Conservation (phyloP, 2,888 invertebrate species). For the Drosophila austrosaltans region DNA sequence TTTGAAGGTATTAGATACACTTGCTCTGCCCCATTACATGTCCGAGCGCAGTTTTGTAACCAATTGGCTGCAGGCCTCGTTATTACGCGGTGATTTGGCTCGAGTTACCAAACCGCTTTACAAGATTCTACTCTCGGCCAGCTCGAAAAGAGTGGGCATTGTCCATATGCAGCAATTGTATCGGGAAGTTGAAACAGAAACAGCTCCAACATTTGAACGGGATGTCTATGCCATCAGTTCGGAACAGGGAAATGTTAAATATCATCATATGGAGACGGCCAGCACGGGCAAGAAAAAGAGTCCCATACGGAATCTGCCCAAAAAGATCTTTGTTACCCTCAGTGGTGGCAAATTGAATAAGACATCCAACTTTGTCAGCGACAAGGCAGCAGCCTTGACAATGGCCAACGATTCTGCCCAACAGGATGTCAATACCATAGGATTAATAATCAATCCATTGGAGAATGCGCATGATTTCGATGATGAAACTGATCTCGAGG, state of each 20-base stretch:
- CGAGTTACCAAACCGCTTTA: conserved; percentile 91
- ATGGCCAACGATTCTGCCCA: conserved; percentile 21
- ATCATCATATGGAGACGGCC: conserved; percentile 81
- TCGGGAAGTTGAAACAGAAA: conserved; percentile 82
- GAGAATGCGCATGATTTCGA: conserved; percentile 82
- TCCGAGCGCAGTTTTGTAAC: conserved; percentile 86
- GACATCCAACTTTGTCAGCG: conserved; percentile 83
- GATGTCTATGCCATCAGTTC: conserved; percentile 93
- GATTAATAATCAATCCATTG: conserved; percentile 88
- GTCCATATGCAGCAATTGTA: conserved; percentile 87
- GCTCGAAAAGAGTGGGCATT: conserved; percentile 92
- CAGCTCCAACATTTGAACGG: conserved; percentile 77
- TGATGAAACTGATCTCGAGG: conserved; percentile 78
- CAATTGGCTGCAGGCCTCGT: conserved; percentile 89
- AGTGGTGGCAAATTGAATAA: conserved; percentile 82
- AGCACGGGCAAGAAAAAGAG: conserved; percentile 80
- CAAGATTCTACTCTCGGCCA: conserved; percentile 89
- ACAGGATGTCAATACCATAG: conserved; percentile 83
- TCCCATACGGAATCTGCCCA: conserved; percentile 82
- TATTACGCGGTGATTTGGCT: conserved; percentile 90
- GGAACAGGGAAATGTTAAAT: conserved; percentile 90
- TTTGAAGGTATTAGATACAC: conserved; percentile 86
- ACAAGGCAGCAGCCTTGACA: conserved; percentile 61
- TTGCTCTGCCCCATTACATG: conserved; percentile 81
- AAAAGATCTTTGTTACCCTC: conserved; percentile 83